Evolutionary conservation across 2,113 vertebrate species (phyloP), one percentile per base, ranked within the genome.

Genomic region (Chrysochloris asiatica): DNA sequence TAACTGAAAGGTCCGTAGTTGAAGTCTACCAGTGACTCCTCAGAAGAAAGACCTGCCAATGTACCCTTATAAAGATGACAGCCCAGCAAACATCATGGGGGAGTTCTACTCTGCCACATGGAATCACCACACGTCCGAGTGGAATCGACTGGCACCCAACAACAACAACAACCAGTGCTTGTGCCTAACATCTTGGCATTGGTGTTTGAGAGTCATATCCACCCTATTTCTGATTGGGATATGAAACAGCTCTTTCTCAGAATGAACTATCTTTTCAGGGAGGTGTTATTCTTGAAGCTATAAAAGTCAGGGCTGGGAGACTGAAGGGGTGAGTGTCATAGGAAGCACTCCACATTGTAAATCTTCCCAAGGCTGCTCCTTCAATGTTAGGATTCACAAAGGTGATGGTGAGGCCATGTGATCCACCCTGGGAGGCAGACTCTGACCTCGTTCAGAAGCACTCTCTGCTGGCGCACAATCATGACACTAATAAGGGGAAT

Each of bases 281-380:
- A 43, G 36, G 33, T 2, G 11, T 1, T 13, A 3, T 63, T 48
- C n/a, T 61, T 13, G 8, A 36, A 1, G n/a, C 22, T 11, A 4
- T 24, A 0, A 0, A 19, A 28, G 52, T 21, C 11, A 54, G 16
- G 21, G 8, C 12, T 17, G 14, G 12, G 24, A 24, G 11, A 1
- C 38, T 3, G 38, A n/a, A 41, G 13, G 47, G 1, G 16, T 67
- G 5, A n/a, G 38, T 76, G 28, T 13, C 0, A 1, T 6, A n/a
- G 2, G 38, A n/a, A 3, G 2, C 4, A 0, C 5, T 4, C 12
- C n/a, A 19, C 6, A 3, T 26, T 26, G 3, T n/a, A 8, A 26
- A 0, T 3, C 24, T 47, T n/a, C n/a, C n/a, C n/a, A n/a, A n/a
- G n/a, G n/a, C n/a, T n/a, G n/a, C 43, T 77, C 41, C 52, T 13